Percentiles rank a stretch among this genome's conserved stretches.
Conservation (phyloP, 2,797 vertebrate genomes). For the Intellagama lesueurii region DNA sequence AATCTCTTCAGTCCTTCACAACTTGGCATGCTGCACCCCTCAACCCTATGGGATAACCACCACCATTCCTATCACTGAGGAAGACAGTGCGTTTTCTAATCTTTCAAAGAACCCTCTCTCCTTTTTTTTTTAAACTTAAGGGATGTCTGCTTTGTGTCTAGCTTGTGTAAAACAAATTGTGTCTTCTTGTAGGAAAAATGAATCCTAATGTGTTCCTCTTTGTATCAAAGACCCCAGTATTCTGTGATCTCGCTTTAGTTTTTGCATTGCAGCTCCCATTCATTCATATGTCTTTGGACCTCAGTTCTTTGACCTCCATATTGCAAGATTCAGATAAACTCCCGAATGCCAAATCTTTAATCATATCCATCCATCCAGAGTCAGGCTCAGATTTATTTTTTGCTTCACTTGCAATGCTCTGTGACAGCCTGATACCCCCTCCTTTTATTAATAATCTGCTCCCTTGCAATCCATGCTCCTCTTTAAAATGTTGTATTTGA, state of each 20-base stretch:
- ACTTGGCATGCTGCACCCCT: neutral
- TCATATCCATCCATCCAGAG: neutral
- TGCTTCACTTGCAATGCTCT: slow-evolving; percentile 3
- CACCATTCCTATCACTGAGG: neutral
- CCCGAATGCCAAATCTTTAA: neutral
- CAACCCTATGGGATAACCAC: neutral
- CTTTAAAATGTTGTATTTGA: neutral
- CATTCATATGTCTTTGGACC: neutral
- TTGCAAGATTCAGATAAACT: slow-evolving; percentile 14
- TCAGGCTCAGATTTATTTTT: neutral
- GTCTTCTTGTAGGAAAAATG: neutral
- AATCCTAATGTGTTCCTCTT: slow-evolving; percentile 22
- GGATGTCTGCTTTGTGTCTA: neutral
- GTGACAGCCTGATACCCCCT: neutral
- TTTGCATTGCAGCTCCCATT: neutral
- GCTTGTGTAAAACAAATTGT: neutral
- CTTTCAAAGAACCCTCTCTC: neutral
- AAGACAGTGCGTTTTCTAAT: neutral
- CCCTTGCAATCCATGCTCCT: neutral
- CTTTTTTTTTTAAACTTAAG: neutral
- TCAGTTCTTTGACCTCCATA: slow-evolving; percentile 8
- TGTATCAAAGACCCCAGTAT: neutral
- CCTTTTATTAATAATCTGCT: neutral
- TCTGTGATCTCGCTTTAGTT: neutral
- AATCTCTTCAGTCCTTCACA: neutral